phyloP scores from a whole-genome alignment of 2,888 invertebrate species.

The Cenopis cana region DNA sequence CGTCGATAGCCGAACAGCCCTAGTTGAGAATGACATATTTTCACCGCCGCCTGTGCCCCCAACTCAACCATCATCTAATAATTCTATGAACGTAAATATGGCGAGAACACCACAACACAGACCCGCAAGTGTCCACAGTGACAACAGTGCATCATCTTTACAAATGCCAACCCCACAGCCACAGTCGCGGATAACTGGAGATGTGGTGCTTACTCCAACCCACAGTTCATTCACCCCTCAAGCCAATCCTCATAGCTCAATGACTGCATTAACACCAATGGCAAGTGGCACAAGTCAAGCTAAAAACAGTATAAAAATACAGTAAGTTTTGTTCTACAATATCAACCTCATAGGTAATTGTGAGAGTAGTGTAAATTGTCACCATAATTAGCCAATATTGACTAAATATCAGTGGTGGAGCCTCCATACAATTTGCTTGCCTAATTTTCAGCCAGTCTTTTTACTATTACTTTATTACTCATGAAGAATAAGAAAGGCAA shows the following conservation, averaged over 20 bases:
- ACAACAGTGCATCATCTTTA: conserved; percentile 36
- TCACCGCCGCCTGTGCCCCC: conserved; percentile 29
- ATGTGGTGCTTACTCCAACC: conserved; percentile 75
- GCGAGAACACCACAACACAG: conserved; percentile 42
- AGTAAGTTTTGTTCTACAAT: conserved; percentile 72
- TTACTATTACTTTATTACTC: too few species aligned
- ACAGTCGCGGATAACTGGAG: conserved; percentile 63
- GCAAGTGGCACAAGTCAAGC: conserved; percentile 84
- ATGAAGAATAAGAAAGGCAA: too few species aligned
- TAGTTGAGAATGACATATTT: conserved; percentile 36
- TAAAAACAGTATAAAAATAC: conserved; percentile 86
- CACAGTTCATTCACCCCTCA: conserved; percentile 72
- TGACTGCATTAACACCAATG: conserved; percentile 81
- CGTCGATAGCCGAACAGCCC: conserved; percentile 28
- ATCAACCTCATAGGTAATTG: not conserved
- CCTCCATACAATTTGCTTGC: too few species aligned
- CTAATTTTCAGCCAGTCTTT: too few species aligned
- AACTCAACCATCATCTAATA: conserved; percentile 34
- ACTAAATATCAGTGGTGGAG: too few species aligned
- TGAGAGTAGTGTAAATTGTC: too few species aligned
- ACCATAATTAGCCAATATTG: too few species aligned
- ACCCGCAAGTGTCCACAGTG: conserved; percentile 42
- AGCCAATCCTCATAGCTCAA: conserved; percentile 83
- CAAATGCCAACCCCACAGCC: conserved; percentile 49
- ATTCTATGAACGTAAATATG: conserved; percentile 24